These are phyloP conservation scores for Tenebrosternarchus preto DNA, from an alignment of 2,113 vertebrate genomes.

Conservation along the genomic window DNA sequence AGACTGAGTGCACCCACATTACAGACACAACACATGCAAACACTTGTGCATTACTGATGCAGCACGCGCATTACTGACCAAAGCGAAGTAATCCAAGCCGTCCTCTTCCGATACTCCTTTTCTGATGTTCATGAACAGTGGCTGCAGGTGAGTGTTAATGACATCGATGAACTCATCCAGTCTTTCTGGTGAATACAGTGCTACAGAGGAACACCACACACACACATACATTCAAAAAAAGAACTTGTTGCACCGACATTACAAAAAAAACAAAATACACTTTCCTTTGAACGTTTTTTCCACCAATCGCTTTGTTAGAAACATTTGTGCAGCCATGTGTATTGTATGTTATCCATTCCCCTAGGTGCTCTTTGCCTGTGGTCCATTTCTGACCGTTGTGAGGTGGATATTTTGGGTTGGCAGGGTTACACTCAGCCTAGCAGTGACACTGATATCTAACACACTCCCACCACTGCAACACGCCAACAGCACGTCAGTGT, in stretches of 20 bases:
- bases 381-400: too few relatives aligned
- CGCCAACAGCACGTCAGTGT: too few relatives aligned
- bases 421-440: too few relatives aligned
- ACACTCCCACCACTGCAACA: too few relatives aligned
- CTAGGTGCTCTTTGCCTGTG: too few relatives aligned
- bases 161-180: slow-evolving; percentile 85
- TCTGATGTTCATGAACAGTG: slow-evolving; percentile 89
- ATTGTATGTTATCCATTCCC: too few relatives aligned
- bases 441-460: too few relatives aligned
- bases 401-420: too few relatives aligned
- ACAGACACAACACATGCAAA: neutral
- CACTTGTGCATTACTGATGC: slow-evolving; percentile 66
- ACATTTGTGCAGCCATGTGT: too few relatives aligned
- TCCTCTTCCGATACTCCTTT: slow-evolving; percentile 83
- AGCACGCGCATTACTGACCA: slow-evolving; percentile 76
- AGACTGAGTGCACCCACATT: neutral
- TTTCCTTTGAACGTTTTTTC: too few relatives aligned
- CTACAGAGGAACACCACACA: slow-evolving; percentile 60
- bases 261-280: neutral
- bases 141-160: slow-evolving; percentile 85
- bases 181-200: slow-evolving; percentile 71
- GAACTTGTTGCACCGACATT: neutral
- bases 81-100: slow-evolving; percentile 80
- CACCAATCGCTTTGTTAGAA: too few relatives aligned
- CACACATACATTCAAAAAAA: too few relatives aligned